Base-by-base conservation (phyloP, 1,140 invertebrate species). In the Pseudomyrmex sp. region DNA sequence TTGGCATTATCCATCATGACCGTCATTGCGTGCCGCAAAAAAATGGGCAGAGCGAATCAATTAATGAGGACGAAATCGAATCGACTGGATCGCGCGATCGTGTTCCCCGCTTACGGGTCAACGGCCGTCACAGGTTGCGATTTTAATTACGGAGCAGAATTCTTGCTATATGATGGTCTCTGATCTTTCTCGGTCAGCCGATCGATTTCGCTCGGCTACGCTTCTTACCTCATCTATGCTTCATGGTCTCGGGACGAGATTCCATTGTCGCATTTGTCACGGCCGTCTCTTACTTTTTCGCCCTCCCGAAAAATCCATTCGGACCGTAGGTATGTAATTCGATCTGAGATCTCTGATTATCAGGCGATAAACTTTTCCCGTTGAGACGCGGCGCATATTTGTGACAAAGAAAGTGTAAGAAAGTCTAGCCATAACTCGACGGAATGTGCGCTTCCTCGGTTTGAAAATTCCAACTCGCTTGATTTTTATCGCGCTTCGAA, bases 351-450 rank as follows among this genome's bases (percentile, higher is more conserved):
- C 66, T 20, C 15, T 15, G 52, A 79, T 85, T 63, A n/a, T 62
- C 59, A 23, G 59, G 15, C 50, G 20, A 2, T 9, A 1, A 35
- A 46, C 4, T 54, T 8, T 12, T 66, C 26, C 23, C 44, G 13
- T 13, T 44, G 3, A 13, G 61, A 76, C 12, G 12, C 9, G 35
- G 0, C 26, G 62, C 46, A 23, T 77, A 66, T 50, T 59, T 66
- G 20, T 44, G 35, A 35, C n/a, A 52, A 85, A 85, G 83, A 84
- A 88, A 86, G 82, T 79, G 76, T 44, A 87, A 68, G 87, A 88
- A 88, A 88, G 85, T 85, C 35, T 77, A 85, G 58, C 18, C 54
- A 13, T 35, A 70, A 58, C 20, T 48, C 54, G 10, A 1, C 20
- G 44, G 23, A 26, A 72, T 59, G 18, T 26, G 12, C 12, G 20